Evolutionary conservation across 2,797 vertebrate genomes (phyloP).

Genomic region (Sebastes paucispinis): DNA sequence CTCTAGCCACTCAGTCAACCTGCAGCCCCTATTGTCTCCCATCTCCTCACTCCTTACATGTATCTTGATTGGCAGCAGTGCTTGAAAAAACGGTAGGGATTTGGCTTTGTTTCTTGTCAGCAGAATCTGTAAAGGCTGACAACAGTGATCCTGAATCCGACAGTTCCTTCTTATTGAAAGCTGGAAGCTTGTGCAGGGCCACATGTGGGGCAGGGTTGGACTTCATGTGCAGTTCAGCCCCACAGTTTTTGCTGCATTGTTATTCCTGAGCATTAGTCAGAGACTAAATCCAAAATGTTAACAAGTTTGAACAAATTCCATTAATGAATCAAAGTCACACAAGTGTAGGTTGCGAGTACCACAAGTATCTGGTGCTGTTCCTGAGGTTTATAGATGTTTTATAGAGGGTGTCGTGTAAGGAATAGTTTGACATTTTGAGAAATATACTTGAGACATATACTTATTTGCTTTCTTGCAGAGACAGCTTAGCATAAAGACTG

Average conservation of each 20-base stretch:
- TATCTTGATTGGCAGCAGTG: constrained; percentile 1
- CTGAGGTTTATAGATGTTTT: not conserved
- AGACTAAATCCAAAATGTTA: not conserved
- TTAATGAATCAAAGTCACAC: not conserved
- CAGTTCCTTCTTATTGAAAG: not conserved
- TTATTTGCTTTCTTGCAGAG: not conserved
- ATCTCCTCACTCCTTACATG: not conserved
- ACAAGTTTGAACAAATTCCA: not conserved
- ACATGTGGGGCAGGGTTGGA: not conserved
- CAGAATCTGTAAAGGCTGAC: constrained; percentile 2
- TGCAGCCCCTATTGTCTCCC: not conserved
- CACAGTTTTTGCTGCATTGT: not conserved
- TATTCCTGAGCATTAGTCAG: not conserved
- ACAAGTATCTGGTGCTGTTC: not conserved
- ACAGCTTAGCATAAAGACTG: not conserved
- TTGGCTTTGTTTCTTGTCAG: constrained; percentile 2
- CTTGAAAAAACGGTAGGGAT: not conserved
- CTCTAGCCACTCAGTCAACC: not conserved
- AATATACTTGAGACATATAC: not conserved
- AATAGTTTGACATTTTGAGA: not conserved
- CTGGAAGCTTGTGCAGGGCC: not conserved
- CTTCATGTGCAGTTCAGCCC: not conserved
- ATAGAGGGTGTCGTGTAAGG: not conserved
- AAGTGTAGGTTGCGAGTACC: not conserved
- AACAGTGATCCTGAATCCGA: not conserved